Evolutionary conservation across 2,888 invertebrate genomes (phyloP).

Genomic region (Melipona bicolor): DNA sequence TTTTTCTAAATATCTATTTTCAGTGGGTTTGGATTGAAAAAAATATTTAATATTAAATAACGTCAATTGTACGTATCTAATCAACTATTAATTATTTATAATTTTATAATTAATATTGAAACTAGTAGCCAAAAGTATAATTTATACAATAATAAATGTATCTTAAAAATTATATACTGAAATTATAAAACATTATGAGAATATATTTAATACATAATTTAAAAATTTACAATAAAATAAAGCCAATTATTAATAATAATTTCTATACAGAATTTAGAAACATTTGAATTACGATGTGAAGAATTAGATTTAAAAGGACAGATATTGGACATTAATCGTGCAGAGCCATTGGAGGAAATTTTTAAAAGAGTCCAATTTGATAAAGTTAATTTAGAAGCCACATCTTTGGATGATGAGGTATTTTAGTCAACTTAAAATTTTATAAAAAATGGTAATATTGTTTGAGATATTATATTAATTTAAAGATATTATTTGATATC

Average conservation of each 20-base stretch:
- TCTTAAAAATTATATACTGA: not conserved
- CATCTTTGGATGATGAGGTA: slow-evolving; percentile 90
- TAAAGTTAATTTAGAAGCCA: slow-evolving; percentile 88
- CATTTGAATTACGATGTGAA: slow-evolving; percentile 85
- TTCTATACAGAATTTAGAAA: slow-evolving; percentile 81
- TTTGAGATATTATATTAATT: not conserved
- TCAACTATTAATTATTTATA: not conserved
- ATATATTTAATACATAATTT: not conserved
- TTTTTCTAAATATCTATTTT: not conserved
- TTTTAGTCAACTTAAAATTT: slow-evolving; percentile 72
- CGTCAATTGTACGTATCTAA: not conserved
- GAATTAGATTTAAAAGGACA: slow-evolving; percentile 87
- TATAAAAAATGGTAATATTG: not conserved
- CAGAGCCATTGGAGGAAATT: slow-evolving; percentile 94
- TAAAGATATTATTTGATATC: not conserved
- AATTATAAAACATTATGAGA: not conserved
- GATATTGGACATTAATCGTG: slow-evolving; percentile 88
- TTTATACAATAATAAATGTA: not conserved
- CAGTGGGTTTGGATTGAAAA: not conserved
- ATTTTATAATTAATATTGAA: not conserved
- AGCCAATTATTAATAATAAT: not conserved
- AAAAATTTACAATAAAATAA: too few relatives aligned
- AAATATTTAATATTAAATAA: not conserved
- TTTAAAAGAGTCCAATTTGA: slow-evolving; percentile 91
- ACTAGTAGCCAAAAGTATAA: not conserved